These are phyloP conservation scores for Scaptomyza reducta DNA, from an alignment of 2,888 invertebrate genomes.

Conservation along the genomic window DNA sequence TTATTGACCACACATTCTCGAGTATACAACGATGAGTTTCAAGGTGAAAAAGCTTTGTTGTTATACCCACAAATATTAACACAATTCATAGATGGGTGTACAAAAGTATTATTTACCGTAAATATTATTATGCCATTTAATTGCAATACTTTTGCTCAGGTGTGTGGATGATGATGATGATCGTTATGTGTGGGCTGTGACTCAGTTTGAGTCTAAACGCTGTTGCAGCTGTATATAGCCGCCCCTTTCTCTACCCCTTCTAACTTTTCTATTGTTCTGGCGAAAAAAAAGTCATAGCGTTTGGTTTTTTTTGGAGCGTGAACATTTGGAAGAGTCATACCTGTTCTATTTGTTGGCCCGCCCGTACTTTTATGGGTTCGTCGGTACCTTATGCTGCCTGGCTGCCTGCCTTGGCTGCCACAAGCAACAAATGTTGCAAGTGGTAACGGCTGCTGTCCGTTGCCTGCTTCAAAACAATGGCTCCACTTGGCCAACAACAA, in stretches of 20 bases:
- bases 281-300: slow-evolving; percentile 59
- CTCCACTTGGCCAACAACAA: slow-evolving; percentile 54
- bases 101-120: slow-evolving; percentile 58
- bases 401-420: slow-evolving; percentile 27
- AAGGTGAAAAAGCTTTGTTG: slow-evolving; percentile 21
- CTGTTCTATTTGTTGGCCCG: slow-evolving; percentile 76
- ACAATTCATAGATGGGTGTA: slow-evolving; percentile 41
- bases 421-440: slow-evolving; percentile 65
- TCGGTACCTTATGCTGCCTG: slow-evolving; percentile 66
- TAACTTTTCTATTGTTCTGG: slow-evolving; percentile 52
- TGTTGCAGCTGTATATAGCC: slow-evolving; percentile 7
- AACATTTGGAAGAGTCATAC: slow-evolving; percentile 70
- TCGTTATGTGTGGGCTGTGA: slow-evolving; percentile 31
- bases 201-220: slow-evolving; percentile 35
- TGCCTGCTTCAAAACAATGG: slow-evolving; percentile 51
- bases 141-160: slow-evolving; percentile 49
- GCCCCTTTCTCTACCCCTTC: slow-evolving; percentile 7
- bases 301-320: slow-evolving; percentile 71
- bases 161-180: neutral
- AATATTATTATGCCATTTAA: slow-evolving; percentile 63
- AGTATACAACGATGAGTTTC: neutral
- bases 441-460: slow-evolving; percentile 57
- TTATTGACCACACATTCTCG: slow-evolving; percentile 53
- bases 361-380: slow-evolving; percentile 77
- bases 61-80: slow-evolving; percentile 46